Evolutionary conservation across 2,797 vertebrate genomes (phyloP), one percentile per base, ranked within the genome.

Genomic region (Pteronotus mesoamericanus): DNA sequence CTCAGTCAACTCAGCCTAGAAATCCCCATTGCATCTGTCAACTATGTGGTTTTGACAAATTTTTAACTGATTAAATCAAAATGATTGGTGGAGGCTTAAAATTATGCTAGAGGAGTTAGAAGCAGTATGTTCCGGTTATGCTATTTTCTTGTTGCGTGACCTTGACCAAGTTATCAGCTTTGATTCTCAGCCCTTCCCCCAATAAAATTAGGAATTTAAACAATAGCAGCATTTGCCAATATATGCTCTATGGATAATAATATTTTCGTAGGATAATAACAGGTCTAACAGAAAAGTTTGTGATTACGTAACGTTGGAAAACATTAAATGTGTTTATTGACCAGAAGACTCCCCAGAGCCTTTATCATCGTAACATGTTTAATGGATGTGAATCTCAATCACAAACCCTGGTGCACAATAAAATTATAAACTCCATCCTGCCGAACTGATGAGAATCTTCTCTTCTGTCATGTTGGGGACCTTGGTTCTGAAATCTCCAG

Each of bases 21-120:
- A 39, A 84, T 88, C 9, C 14, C 53, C 42, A 9, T 1, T 75
- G 4, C 18, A 68, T 77, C 69, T 88, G 92, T 74, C 87, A 92
- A 51, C 57, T 66, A 66, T 46, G 32, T 74, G 7, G 18, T 59
- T 95, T 96, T 96, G 39, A 97, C 10, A 68, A 34, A 69, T 84
- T 66, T 94, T 83, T 71, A 12, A 55, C 51, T 95, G 42, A 72
- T 82, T 61, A 86, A 84, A 92, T 94, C 18, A 96, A 92, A 91
- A 84, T 68, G 29, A 0, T 86, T 77, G 53, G 1, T 55, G 72
- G 12, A 87, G 21, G 9, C 10, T 88, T 93, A 66, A 88, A 75
- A 87, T 46, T 71, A 72, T 29, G n/a, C 21, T 12, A 44, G 14
- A n/a, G 18, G 21, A 34, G 11, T 84, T 46, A 74, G 9, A 64